Evolutionary conservation across 2,113 vertebrate genomes (phyloP).

Genomic region (Amblyornis subalaris): DNA sequence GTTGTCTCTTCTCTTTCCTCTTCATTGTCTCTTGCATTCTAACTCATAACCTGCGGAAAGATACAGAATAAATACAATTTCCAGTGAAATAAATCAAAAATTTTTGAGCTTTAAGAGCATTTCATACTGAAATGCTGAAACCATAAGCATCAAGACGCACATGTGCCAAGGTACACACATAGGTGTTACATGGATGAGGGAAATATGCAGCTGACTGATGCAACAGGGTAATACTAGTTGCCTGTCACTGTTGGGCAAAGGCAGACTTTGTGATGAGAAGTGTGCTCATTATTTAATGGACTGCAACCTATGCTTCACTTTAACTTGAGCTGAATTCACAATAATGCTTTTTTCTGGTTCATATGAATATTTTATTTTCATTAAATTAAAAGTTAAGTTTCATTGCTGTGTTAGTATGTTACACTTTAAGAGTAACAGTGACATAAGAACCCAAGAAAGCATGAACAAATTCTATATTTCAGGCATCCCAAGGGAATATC

Average conservation of each 20-base stretch:
- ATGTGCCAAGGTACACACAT: fast-evolving
- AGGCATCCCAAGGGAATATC: background rate
- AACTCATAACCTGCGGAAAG: fast-evolving
- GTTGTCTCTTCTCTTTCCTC: background rate
- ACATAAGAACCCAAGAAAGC: background rate
- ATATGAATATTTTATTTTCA: background rate
- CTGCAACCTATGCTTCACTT: background rate
- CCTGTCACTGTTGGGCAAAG: background rate
- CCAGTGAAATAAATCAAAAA: background rate
- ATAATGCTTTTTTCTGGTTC: background rate
- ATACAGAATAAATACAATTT: background rate
- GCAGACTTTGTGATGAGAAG: background rate
- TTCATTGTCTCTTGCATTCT: background rate
- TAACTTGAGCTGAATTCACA: background rate
- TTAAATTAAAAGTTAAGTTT: background rate
- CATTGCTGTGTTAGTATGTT: background rate
- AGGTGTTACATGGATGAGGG: background rate
- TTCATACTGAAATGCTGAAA: background rate
- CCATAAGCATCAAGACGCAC: background rate
- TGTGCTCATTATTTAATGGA: background rate
- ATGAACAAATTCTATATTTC: background rate
- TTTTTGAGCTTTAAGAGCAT: background rate
- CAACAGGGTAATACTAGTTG: background rate
- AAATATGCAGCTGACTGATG: background rate
- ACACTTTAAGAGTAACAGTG: background rate